Conservation (phyloP, 2,888 invertebrate genomes). For the Micoletzkya japonica region DNA sequence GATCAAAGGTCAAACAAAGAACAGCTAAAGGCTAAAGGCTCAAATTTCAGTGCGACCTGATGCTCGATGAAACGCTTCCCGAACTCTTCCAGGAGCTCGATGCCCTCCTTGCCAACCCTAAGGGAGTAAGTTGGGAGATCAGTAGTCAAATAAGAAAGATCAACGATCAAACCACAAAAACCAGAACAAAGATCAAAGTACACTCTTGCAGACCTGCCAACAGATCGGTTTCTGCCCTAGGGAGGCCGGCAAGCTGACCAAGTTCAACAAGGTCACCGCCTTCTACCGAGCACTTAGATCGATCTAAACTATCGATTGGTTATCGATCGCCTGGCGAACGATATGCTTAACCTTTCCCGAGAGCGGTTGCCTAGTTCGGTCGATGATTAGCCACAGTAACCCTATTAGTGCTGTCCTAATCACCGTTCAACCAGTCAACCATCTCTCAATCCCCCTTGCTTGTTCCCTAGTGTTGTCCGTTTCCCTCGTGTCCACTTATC, state of each 20-base stretch:
- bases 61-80: constrained; percentile 59
- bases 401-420: no score
- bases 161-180: background rate
- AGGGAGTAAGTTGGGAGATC: constrained; percentile 33
- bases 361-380: no score
- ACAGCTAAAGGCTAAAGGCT: background rate
- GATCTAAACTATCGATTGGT: constrained; percentile 1
- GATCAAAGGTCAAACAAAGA: background rate
- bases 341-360: no score
- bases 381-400: no score
- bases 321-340: no score
- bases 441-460: background rate
- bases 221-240: constrained; percentile 35
- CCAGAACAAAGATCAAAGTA: background rate
- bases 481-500: no score
- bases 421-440: background rate
- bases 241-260: background rate
- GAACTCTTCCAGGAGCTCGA: constrained; percentile 58
- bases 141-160: background rate
- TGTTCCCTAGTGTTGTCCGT: background rate
- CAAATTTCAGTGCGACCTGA: constrained; percentile 51
- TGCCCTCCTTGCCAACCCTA: constrained; percentile 49
- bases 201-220: constrained; percentile 33
- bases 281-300: constrained; percentile 8
- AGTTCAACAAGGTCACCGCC: constrained; percentile 22